Percentiles rank a stretch among this genome's conserved stretches.
These are phyloP conservation scores for Calidris pygmaea DNA, from an alignment of 2,113 vertebrate genomes.

Conservation along the genomic window DNA sequence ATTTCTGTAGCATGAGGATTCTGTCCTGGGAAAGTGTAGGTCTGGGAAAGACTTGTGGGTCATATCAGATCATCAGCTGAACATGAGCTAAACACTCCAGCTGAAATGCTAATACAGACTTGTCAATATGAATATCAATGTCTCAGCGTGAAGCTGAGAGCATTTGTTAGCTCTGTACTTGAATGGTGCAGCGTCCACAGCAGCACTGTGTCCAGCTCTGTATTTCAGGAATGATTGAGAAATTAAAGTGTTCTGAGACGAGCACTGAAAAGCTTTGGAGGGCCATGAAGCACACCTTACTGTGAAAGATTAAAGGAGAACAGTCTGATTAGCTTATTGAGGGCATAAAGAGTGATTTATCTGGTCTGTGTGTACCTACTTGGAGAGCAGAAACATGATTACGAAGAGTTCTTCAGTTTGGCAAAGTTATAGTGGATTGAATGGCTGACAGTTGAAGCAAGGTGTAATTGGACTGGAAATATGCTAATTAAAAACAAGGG, in stretches of 20 bases:
- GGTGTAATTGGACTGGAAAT: not conserved
- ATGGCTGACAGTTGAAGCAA: not conserved
- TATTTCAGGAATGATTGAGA: not conserved
- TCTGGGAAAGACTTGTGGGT: not conserved
- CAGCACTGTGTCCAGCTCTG: not conserved
- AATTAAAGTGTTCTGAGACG: not conserved
- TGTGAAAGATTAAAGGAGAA: not conserved
- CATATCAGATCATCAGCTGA: not conserved
- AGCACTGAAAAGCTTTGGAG: not conserved
- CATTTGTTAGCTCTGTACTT: fast-evolving
- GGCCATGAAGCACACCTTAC: not conserved
- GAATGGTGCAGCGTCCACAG: not conserved
- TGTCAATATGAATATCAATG: not conserved
- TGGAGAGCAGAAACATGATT: not conserved
- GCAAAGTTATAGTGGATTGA: not conserved
- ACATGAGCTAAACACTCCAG: not conserved
- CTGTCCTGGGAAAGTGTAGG: not conserved
- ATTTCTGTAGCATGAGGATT: not conserved
- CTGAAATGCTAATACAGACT: not conserved
- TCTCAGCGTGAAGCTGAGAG: not conserved
- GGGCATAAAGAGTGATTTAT: not conserved
- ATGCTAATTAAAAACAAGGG: not conserved
- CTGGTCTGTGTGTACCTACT: not conserved
- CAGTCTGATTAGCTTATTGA: not conserved
- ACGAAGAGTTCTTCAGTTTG: not conserved